A percentile compares a stretch with the other conserved stretches of the same genome.
Evolutionary conservation across 2,797 vertebrate species (phyloP).

Genomic region (Gymnoscopelus braueri): DNA sequence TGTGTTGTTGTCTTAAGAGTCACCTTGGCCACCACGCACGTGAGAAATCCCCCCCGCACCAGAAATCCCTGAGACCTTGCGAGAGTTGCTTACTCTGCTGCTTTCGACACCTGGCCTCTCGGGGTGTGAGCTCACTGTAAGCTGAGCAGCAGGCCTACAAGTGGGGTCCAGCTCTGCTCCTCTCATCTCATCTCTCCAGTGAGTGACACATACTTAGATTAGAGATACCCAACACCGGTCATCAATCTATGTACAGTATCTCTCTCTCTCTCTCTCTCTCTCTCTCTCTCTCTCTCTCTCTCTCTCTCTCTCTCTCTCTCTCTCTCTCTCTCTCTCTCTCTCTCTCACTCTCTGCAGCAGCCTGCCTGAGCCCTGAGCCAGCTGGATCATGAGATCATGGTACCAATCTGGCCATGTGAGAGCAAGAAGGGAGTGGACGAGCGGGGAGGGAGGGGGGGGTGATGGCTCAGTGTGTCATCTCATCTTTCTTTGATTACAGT

Average conservation of each 20-base stretch:
- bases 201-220: conserved; percentile 69
- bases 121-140: conserved; percentile 56
- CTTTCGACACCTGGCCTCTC: conserved; percentile 26
- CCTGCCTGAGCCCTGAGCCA: conserved; percentile 46
- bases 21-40: conserved; percentile 35
- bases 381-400: conserved; percentile 71
- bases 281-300: conserved; percentile 21
- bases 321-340: conserved; percentile 24
- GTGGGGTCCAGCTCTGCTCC: conserved; percentile 40
- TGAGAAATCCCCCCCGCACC: conserved; percentile 58
- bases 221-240: conserved; percentile 67
- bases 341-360: conserved; percentile 19
- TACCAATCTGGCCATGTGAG: conserved; percentile 48
- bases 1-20: conserved; percentile 35
- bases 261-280: conserved; percentile 1
- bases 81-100: conserved; percentile 51
- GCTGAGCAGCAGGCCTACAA: conserved; percentile 41
- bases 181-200: conserved; percentile 39
- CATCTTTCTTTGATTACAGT: conserved; percentile 72
- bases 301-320: background rate
- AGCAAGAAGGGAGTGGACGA: conserved; percentile 30
- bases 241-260: conserved; percentile 24
- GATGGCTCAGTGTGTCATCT: conserved; percentile 68
- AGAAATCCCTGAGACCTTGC: conserved; percentile 33
- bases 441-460: conserved; percentile 43